Base-by-base conservation (phyloP, 2,113 vertebrate species). In the Thalassarche chlororhynchos region DNA sequence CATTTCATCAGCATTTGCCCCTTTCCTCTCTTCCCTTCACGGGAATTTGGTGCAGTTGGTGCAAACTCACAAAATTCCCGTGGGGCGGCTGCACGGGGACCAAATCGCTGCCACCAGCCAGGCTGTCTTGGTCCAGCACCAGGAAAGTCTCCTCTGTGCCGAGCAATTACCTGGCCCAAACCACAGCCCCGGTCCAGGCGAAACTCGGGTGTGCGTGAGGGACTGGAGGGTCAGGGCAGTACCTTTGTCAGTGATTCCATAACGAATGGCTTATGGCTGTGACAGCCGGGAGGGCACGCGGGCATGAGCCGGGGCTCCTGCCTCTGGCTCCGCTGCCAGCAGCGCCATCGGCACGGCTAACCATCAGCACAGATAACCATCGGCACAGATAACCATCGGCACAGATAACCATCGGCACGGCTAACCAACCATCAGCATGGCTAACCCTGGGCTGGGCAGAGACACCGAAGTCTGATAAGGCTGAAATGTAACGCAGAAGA, bases 261-360 rank as follows among this genome's bases (percentile, higher is more conserved):
- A 26, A 32, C 0, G 0, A 70, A 38, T 3, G 46, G 31, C 29
- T 44, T 6, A 7, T 13, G 69, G 58, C 36, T 0, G 0, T 3
- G n/a, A 13, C 12, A 23, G 25, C 16, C 7, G 1, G 49, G 31
- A 40, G 13, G 49, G 34, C n/a, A 62, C 7, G 1, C 0, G 9
- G 79, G 29, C 29, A 17, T 3, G n/a, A 15, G 3, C 54, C 8
- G 8, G 23, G 44, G 46, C 31, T 71, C 38, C 69, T 65, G 75
- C 49, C 17, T 24, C 69, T 51, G 89, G 49, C 14, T 40, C n/a
- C 1, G 0, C 57, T 24, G 51, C 31, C 64, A 42, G 49, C 51
- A 24, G 71, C 3, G 5, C 60, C 11, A 1, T 49, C 2, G 1
- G 14, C 17, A 51, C 3, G 1, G 66, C 5, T 49, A 16, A 34